These are phyloP conservation scores for Bergia puertoricense DNA, from an alignment of 92 coral and sea anemone genomes.

Conservation along the genomic window DNA sequence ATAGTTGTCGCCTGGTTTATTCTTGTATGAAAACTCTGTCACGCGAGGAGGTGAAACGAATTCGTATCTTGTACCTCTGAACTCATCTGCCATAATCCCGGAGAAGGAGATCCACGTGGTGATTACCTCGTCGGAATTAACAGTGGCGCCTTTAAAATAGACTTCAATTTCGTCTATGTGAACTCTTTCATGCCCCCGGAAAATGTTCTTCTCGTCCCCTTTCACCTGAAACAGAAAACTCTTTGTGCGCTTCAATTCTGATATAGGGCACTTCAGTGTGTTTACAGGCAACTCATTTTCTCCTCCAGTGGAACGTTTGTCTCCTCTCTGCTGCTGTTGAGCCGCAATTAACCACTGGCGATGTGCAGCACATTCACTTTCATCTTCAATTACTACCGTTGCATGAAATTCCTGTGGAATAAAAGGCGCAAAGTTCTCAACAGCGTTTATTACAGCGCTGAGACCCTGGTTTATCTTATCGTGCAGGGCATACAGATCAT, in stretches of 20 bases:
- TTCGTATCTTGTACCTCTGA: constrained; percentile 29
- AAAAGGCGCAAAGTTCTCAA: constrained; percentile 55
- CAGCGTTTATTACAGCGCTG: constrained; percentile 55
- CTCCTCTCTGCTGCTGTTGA: neutral
- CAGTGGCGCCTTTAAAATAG: constrained; percentile 32
- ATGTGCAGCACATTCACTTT: neutral
- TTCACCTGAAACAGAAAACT: constrained; percentile 31
- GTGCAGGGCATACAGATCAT: constrained; percentile 57
- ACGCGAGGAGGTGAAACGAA: constrained; percentile 49
- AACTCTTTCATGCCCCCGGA: constrained; percentile 53
- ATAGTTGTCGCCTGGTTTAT: constrained; percentile 15
- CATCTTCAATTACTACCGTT: constrained; percentile 26
- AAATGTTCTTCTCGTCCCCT: constrained; percentile 13
- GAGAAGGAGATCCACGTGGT: constrained; percentile 47
- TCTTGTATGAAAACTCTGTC: constrained; percentile 48
- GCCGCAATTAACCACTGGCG: neutral
- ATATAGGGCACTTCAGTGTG: constrained; percentile 45
- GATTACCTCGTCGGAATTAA: neutral
- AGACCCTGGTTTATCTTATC: constrained; percentile 62
- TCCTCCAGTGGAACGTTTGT: neutral
- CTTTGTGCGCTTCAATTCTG: constrained; percentile 51
- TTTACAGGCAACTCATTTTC: constrained; percentile 6
- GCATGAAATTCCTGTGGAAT: constrained; percentile 55
- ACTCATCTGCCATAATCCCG: constrained; percentile 49
- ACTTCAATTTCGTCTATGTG: constrained; percentile 50